A percentile compares a stretch with the other conserved stretches of the same genome.
Evolutionary conservation across 2,797 vertebrate species (phyloP).

Genomic region (Oreortyx pictus): DNA sequence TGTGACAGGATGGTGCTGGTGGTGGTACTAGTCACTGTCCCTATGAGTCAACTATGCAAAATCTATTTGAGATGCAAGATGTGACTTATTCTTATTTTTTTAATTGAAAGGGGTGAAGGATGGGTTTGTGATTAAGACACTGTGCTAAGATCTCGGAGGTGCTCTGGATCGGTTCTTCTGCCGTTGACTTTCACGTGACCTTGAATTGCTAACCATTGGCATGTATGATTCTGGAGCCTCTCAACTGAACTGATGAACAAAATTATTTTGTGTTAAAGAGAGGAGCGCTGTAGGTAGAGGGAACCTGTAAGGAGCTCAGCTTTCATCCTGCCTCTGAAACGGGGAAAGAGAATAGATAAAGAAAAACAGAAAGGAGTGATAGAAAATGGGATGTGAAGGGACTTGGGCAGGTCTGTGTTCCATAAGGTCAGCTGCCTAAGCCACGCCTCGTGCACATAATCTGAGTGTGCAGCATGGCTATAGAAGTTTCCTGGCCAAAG

Average conservation of each 20-base stretch:
- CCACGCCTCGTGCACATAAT: rapidly evolving
- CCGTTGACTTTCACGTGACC: not conserved
- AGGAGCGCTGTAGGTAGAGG: not conserved
- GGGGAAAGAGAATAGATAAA: not conserved
- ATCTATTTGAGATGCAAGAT: not conserved
- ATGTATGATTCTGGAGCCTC: not conserved
- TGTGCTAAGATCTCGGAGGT: not conserved
- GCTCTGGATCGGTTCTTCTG: not conserved
- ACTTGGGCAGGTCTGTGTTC: not conserved
- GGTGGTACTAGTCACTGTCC: not conserved
- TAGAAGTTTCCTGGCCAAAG: not conserved
- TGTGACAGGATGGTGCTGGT: not conserved
- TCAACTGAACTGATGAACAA: not conserved
- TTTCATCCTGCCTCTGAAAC: not conserved
- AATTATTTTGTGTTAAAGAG: not conserved
- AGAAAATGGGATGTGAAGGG: not conserved
- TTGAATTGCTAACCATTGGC: not conserved
- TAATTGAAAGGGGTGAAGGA: not conserved
- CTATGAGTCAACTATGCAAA: not conserved
- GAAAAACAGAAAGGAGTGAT: not conserved
- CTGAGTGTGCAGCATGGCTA: not conserved
- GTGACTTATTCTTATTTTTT: not conserved
- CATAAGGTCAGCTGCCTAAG: not conserved
- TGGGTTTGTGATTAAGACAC: not conserved
- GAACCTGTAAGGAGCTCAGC: not conserved